Evolutionary conservation across 2,797 vertebrate genomes (phyloP).

Genomic region (Denticeps clupeoides): DNA sequence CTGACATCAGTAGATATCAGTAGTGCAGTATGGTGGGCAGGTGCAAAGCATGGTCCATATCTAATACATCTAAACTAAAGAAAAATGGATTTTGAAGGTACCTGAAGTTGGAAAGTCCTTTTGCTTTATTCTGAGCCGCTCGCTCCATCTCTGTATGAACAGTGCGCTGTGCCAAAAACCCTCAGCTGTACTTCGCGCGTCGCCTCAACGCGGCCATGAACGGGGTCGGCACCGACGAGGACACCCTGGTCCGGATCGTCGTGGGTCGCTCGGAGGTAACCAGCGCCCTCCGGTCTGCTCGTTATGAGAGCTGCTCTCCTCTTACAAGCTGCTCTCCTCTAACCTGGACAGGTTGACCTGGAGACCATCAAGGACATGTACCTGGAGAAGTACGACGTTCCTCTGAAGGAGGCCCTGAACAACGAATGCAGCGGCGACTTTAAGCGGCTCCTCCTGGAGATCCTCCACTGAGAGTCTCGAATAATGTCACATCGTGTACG

Average conservation of each 20-base stretch:
- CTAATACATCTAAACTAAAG: no score
- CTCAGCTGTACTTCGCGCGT: slow-evolving; percentile 64
- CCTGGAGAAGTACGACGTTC: slow-evolving; percentile 78
- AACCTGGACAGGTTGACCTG: slow-evolving; percentile 68
- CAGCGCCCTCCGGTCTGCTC: slow-evolving; percentile 24
- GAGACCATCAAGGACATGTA: slow-evolving; percentile 85
- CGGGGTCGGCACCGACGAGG: slow-evolving; percentile 61
- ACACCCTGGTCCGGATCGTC: slow-evolving; percentile 60
- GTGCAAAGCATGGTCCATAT: no score
- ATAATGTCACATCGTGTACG: no score
- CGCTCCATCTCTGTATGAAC: slow-evolving; percentile 12
- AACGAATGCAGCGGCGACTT: slow-evolving; percentile 88
- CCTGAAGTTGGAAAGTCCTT: not conserved
- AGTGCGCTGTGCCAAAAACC: slow-evolving; percentile 70
- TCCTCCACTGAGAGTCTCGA: slow-evolving; percentile 68
- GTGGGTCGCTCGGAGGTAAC: slow-evolving; percentile 63
- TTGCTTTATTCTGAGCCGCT: not conserved
- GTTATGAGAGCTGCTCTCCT: no score
- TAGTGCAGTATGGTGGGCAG: no score
- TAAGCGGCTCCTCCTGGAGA: slow-evolving; percentile 72
- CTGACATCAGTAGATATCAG: no score
- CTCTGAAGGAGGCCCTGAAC: slow-evolving; percentile 73
- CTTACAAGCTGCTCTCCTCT: no score
- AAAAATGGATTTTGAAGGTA: no score
- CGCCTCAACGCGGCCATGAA: slow-evolving; percentile 64